Percentiles rank a stretch among this genome's conserved stretches.
Conservation (phyloP, 2,797 vertebrate species). For the Simalia tracyae region DNA sequence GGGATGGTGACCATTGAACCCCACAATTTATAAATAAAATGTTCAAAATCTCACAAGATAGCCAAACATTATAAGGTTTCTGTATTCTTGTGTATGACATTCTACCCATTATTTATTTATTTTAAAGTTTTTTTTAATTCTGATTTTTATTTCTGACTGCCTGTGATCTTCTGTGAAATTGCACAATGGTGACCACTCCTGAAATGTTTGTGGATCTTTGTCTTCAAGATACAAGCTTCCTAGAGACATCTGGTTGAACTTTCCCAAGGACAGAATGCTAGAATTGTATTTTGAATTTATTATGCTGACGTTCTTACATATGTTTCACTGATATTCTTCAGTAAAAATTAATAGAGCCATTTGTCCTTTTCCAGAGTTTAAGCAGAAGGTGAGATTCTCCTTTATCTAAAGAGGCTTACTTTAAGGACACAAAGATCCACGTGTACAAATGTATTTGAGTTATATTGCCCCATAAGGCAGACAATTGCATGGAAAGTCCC, state of each 20-base stretch:
- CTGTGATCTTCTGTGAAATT: background rate
- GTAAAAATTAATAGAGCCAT: background rate
- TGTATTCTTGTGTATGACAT: background rate
- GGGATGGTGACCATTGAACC: background rate
- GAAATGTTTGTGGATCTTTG: background rate
- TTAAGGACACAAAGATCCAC: background rate
- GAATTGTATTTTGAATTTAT: background rate
- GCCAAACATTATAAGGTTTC: background rate
- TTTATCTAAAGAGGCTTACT: background rate
- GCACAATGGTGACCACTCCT: background rate
- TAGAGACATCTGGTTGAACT: background rate
- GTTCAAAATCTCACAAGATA: background rate
- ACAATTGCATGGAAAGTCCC: background rate
- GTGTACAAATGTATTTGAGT: too few species aligned
- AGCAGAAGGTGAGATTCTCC: background rate
- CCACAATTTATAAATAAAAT: background rate
- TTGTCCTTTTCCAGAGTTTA: background rate
- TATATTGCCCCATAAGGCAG: background rate
- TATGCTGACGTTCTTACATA: background rate
- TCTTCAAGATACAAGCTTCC: background rate
- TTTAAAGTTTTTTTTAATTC: background rate
- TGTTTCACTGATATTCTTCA: background rate
- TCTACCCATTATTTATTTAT: background rate
- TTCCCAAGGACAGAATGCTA: background rate
- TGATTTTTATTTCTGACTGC: background rate